A percentile compares a stretch with the other conserved stretches of the same genome.
phyloP scores from a whole-genome alignment of 2,888 invertebrate species.

The Rutpela maculata region DNA sequence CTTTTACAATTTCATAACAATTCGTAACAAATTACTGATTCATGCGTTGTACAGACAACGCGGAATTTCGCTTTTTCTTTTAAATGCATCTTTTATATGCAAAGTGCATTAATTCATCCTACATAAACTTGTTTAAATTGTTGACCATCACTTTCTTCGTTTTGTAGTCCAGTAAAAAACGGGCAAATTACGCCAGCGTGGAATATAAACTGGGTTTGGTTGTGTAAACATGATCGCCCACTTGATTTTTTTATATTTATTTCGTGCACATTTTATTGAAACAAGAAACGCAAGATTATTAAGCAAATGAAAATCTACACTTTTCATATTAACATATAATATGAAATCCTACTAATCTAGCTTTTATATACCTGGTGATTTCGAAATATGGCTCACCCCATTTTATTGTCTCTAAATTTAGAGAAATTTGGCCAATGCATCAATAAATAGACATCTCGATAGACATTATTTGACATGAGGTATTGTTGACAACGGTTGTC shows the following conservation, averaged over 20 bases:
- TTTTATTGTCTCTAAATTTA: no score
- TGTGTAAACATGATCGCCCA: not conserved
- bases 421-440: no score
- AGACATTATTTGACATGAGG: no score
- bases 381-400: no score
- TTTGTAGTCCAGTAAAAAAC: conserved; percentile 22
- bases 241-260: not conserved
- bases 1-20: conserved; percentile 22
- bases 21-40: conserved; percentile 9
- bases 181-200: not conserved
- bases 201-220: not conserved
- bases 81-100: not conserved
- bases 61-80: conserved; percentile 3
- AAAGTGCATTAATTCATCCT: conserved; percentile 16
- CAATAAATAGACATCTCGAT: no score
- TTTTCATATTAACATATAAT: no score
- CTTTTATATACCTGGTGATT: no score
- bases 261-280: no score
- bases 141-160: conserved; percentile 34
- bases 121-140: conserved; percentile 15
- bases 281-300: no score
- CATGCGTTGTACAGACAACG: not conserved
- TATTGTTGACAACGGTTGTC: no score
- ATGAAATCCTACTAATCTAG: no score
- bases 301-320: no score